Evolutionary conservation across 2,797 vertebrate species (phyloP).

Genomic region (Morus bassanus): DNA sequence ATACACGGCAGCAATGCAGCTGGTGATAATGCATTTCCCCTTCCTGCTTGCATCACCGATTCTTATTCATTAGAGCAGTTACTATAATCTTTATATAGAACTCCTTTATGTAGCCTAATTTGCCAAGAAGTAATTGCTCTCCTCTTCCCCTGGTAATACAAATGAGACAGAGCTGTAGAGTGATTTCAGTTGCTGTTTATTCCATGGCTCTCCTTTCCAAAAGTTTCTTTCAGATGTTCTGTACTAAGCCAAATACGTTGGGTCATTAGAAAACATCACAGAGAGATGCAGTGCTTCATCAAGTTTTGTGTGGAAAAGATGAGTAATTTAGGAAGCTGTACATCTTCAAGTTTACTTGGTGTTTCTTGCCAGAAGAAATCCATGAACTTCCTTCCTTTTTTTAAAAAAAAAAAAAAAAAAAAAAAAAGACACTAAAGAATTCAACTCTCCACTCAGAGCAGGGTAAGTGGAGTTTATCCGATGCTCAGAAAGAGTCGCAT

Average conservation of each 20-base stretch:
- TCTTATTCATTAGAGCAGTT: background rate
- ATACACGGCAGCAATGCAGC: background rate
- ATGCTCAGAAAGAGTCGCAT: background rate
- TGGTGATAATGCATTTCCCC: background rate
- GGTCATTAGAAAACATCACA: background rate
- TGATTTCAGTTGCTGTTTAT: slow-evolving; percentile 4
- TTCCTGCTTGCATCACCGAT: background rate
- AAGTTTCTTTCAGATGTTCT: slow-evolving; percentile 3
- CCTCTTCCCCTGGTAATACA: background rate
- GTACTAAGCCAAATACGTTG: background rate
- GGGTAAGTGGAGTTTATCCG: background rate
- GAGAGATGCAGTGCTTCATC: background rate
- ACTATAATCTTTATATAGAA: background rate
- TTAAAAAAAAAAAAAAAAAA: background rate
- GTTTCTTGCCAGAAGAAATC: background rate
- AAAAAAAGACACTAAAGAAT: background rate
- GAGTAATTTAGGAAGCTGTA: slow-evolving; percentile 1
- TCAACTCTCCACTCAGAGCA: background rate
- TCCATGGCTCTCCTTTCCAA: background rate
- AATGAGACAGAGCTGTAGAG: background rate
- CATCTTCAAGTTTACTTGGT: background rate
- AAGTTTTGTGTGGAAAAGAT: background rate
- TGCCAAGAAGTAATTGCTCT: slow-evolving; percentile 1
- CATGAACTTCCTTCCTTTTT: background rate
- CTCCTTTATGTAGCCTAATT: background rate